Conservation (phyloP, 2,888 invertebrate genomes). For the Spicauda simplicius region DNA sequence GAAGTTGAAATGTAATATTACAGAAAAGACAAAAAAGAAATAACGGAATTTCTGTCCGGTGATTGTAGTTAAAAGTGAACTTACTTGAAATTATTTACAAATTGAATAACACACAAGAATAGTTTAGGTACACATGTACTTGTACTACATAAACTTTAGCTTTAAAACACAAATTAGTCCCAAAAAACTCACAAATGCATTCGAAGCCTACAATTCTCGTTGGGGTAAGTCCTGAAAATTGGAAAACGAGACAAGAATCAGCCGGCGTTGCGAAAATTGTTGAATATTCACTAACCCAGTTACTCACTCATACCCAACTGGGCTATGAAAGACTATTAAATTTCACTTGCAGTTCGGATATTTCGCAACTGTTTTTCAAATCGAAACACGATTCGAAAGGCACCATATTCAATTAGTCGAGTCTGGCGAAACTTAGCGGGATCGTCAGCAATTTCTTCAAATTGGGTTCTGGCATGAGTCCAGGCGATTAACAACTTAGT, state of each 20-base stretch:
- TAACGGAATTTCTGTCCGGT: no score
- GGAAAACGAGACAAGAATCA: neutral
- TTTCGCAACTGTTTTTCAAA: conserved; percentile 24
- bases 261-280: neutral
- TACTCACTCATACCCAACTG: neutral
- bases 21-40: no score
- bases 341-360: conserved; percentile 9
- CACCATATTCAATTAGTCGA: conserved; percentile 47
- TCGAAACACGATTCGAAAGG: conserved; percentile 29
- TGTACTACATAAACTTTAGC: no score
- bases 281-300: conserved; percentile 3
- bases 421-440: conserved; percentile 44
- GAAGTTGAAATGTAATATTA: no score
- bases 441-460: conserved; percentile 41
- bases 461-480: conserved; percentile 69
- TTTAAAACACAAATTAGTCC: no score
- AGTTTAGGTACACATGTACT: no score
- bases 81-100: no score
- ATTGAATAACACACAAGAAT: no score
- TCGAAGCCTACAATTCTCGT: neutral
- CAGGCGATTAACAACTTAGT: conserved; percentile 75
- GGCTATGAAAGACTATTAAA: neutral
- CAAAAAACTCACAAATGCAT: neutral
- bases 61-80: no score
- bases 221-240: neutral